A percentile compares a stretch with the other conserved stretches of the same genome.
Evolutionary conservation across 1,140 invertebrate species (phyloP).

Genomic region (Amyelois transitella): DNA sequence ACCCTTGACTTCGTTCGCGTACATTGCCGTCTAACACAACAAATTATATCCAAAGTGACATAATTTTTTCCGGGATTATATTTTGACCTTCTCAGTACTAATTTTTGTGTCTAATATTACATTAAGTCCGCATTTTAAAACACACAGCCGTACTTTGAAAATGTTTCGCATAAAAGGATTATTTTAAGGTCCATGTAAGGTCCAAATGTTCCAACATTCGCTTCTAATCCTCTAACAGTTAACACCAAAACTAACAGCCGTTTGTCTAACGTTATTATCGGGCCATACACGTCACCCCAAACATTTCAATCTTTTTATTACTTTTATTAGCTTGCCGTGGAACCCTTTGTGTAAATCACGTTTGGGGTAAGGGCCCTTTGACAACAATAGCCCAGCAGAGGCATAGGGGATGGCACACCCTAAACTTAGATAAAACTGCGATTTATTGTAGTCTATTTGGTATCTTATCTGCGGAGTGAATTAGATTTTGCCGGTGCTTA

Average conservation of each 20-base stretch:
- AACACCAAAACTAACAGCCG: not conserved
- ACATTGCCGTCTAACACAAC: not conserved
- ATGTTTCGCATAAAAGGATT: not conserved
- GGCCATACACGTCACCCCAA: constrained; percentile 6
- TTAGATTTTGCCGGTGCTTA: constrained; percentile 9
- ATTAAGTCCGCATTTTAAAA: too few species aligned
- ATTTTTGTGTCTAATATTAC: too few species aligned
- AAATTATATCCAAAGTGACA: not conserved
- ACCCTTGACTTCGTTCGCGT: too few species aligned
- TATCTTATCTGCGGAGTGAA: constrained; percentile 30
- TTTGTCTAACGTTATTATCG: constrained; percentile 3
- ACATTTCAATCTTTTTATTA: constrained; percentile 39
- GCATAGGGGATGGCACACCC: constrained; percentile 22
- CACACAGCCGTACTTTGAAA: not conserved
- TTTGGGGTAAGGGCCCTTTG: constrained; percentile 36
- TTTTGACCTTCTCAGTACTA: too few species aligned
- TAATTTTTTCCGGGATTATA: too few species aligned
- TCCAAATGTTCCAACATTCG: not conserved
- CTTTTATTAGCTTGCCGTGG: constrained; percentile 11
- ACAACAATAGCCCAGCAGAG: constrained; percentile 34
- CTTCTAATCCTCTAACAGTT: not conserved
- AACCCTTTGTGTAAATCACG: constrained; percentile 50
- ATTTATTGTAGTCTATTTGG: constrained; percentile 38
- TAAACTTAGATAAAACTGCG: constrained; percentile 24
- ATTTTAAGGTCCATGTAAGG: too few species aligned